Evolutionary conservation across 2,113 vertebrate genomes (phyloP).

Genomic region (Notiomystis cincta): DNA sequence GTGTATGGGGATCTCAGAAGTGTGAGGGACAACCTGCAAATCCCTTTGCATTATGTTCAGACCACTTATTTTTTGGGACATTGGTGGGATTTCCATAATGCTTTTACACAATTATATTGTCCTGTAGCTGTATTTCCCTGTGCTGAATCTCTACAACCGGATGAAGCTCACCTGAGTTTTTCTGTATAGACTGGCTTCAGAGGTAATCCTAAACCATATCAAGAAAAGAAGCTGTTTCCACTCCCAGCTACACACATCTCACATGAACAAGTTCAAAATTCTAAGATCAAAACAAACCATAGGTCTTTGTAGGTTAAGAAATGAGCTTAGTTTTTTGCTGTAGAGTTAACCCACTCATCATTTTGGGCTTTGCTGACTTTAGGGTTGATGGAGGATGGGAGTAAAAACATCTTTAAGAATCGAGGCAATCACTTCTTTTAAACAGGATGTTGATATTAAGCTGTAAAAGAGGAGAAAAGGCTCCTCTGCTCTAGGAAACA

Average conservation of each 20-base stretch:
- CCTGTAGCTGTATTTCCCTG: neutral
- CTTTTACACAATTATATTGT: neutral
- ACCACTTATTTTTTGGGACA: neutral
- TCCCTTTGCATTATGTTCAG: neutral
- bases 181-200: neutral
- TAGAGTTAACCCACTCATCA: neutral
- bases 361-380: conserved; percentile 19
- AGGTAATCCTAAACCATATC: neutral
- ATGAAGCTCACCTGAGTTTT: neutral
- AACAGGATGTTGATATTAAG: neutral
- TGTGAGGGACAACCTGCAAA: neutral
- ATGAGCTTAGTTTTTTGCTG: neutral
- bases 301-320: neutral
- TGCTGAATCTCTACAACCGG: neutral
- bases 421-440: neutral
- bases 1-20: neutral
- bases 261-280: neutral
- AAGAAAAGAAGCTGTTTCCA: neutral
- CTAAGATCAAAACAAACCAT: neutral
- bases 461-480: neutral
- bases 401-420: neutral
- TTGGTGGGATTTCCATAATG: neutral
- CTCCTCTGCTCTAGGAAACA: neutral
- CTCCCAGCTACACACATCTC: neutral
- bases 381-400: neutral